These are phyloP conservation scores for Bufo gargarizans DNA, from an alignment of 2,113 vertebrate genomes.

Conservation along the genomic window DNA sequence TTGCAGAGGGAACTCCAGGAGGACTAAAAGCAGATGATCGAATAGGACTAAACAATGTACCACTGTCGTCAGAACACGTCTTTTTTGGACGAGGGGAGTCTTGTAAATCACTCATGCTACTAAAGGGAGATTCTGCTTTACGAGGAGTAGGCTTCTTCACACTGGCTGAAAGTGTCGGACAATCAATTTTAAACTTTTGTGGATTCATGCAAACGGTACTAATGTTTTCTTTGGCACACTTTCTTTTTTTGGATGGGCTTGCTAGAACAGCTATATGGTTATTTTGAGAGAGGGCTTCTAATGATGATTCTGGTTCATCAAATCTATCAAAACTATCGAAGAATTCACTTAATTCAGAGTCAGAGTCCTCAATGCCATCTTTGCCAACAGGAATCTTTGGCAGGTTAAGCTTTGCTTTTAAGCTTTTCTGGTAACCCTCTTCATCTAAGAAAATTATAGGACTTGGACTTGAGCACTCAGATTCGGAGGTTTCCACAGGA, in stretches of 20 bases:
- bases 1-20: slow-evolving; percentile 74
- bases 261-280: slow-evolving; percentile 65
- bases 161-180: slow-evolving; percentile 86
- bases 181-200: slow-evolving; percentile 91
- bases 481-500: slow-evolving; percentile 90
- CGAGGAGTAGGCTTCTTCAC: slow-evolving; percentile 94
- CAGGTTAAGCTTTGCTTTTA: slow-evolving; percentile 92
- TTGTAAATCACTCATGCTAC: slow-evolving; percentile 76
- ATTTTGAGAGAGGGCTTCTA: slow-evolving; percentile 70
- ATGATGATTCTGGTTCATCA: slow-evolving; percentile 86
- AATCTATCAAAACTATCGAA: slow-evolving; percentile 99
- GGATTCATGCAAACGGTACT: slow-evolving; percentile 85
- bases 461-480: slow-evolving; percentile 94
- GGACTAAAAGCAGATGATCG: slow-evolving; percentile 94
- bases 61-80: slow-evolving; percentile 82
- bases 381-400: slow-evolving; percentile 91
- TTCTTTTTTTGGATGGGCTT: slow-evolving; percentile 73
- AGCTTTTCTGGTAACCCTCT: slow-evolving; percentile 95
- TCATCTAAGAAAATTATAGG: slow-evolving; percentile 98
- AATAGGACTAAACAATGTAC: slow-evolving; percentile 89
- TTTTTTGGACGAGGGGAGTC: slow-evolving; percentile 85
- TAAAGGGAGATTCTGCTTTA: slow-evolving; percentile 86
- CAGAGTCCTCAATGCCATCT: slow-evolving; percentile 93
- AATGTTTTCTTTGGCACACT: slow-evolving; percentile 66
- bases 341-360: slow-evolving; percentile 98